Percentiles rank a stretch among this genome's conserved stretches.
Conservation (phyloP, 2,888 invertebrate species). For the Idaea dimidiata region DNA sequence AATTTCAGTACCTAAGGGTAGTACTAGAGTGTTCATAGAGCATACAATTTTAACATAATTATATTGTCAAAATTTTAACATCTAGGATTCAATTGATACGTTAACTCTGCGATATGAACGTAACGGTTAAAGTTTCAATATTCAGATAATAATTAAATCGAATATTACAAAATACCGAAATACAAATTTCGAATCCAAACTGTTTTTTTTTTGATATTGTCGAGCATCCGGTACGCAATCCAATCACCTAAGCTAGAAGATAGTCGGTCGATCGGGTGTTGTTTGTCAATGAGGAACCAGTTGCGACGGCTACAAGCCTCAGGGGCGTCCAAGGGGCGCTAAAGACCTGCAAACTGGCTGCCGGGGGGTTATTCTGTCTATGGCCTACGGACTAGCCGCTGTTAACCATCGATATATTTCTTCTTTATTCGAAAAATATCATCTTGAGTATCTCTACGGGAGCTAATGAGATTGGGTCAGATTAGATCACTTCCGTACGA, state of each 20-base stretch:
- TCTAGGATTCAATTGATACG: too few relatives aligned
- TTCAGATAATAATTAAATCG: too few relatives aligned
- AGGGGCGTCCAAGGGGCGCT: conserved; percentile 70
- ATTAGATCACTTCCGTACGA: conserved; percentile 39
- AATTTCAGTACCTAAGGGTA: too few relatives aligned
- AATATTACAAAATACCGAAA: too few relatives aligned
- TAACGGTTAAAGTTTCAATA: too few relatives aligned
- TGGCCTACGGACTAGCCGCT: conserved; percentile 68
- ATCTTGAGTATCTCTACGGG: conserved; percentile 36
- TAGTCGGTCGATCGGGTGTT: conserved; percentile 26
- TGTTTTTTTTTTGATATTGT: too few relatives aligned
- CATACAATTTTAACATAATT: too few relatives aligned
- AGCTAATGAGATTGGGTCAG: conserved; percentile 40
- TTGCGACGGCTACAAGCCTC: conserved; percentile 43
- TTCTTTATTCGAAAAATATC: conserved; percentile 36
- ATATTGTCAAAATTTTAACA: too few relatives aligned
- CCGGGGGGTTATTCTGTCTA: conserved; percentile 77
- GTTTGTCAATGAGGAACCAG: conserved; percentile 43
- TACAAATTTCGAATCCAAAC: too few relatives aligned
- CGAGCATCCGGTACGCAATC: too few relatives aligned
- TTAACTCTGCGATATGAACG: too few relatives aligned
- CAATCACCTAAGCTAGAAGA: background rate
- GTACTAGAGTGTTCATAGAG: too few relatives aligned
- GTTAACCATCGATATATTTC: conserved; percentile 49
- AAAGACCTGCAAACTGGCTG: conserved; percentile 77